These are phyloP conservation scores for Lacerta bilineata DNA, from an alignment of 2,797 vertebrate genomes.

Conservation along the genomic window DNA sequence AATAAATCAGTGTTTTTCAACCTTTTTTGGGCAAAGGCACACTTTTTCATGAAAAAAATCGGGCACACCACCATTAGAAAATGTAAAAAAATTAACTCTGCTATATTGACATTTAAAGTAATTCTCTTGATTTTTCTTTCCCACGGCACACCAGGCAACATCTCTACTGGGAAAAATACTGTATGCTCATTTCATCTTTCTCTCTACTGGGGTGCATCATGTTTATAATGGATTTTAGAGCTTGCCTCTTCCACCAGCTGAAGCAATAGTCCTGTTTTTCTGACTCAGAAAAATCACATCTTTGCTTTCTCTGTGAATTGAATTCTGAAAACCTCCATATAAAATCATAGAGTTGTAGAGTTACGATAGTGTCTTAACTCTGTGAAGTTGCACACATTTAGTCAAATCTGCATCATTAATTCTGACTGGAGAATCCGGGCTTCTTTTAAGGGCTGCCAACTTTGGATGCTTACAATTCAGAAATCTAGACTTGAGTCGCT, in stretches of 20 bases:
- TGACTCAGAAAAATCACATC: background rate
- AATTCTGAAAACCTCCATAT: background rate
- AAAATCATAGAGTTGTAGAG: too few relatives aligned
- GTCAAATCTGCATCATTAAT: background rate
- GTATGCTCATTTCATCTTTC: slow-evolving; percentile 9
- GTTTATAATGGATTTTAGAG: background rate
- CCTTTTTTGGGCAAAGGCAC: too few relatives aligned
- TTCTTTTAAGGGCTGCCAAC: background rate
- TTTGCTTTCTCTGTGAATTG: background rate
- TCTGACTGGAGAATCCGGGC: background rate
- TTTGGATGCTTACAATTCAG: background rate
- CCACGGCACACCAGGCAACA: too few relatives aligned
- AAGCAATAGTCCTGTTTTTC: background rate
- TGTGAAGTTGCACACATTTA: background rate
- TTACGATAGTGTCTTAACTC: background rate
- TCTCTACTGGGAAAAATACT: too few relatives aligned
- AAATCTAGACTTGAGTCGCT: background rate
- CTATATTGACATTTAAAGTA: too few relatives aligned
- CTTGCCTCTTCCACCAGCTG: background rate
- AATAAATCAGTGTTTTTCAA: too few relatives aligned
- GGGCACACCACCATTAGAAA: too few relatives aligned
- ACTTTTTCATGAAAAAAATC: too few relatives aligned
- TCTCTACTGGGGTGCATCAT: background rate
- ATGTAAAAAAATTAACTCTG: too few relatives aligned
- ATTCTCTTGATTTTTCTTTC: too few relatives aligned